A percentile compares a stretch with the other conserved stretches of the same genome.
Evolutionary conservation across 1,140 invertebrate species (phyloP).

Genomic region (Apis laboriosa): DNA sequence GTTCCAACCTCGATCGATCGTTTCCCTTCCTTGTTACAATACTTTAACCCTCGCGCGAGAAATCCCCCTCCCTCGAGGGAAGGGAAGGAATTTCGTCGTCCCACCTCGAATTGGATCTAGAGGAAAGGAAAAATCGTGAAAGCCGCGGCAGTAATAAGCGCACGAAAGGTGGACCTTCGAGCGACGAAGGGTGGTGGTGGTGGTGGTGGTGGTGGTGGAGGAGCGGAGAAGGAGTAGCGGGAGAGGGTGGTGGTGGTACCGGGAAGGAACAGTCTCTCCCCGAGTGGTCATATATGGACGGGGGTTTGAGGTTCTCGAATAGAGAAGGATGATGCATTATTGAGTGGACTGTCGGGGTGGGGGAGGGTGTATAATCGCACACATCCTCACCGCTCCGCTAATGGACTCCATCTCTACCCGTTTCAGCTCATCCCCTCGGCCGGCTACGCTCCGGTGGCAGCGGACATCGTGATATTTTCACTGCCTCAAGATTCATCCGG

Average conservation of each 20-base stretch:
- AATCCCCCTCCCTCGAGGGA: too few species aligned
- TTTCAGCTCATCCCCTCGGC: slow-evolving; percentile 57
- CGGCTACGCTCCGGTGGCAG: slow-evolving; percentile 55
- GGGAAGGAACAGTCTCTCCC: slow-evolving; percentile 59
- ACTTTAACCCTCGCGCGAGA: too few species aligned
- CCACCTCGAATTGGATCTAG: too few species aligned
- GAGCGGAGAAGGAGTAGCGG: slow-evolving; percentile 13
- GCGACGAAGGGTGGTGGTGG: slow-evolving; percentile 24
- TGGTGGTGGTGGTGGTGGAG: slow-evolving; percentile 2
- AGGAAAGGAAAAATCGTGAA: slow-evolving; percentile 62
- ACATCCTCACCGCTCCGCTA: slow-evolving; percentile 73
- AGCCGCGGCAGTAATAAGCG: slow-evolving; percentile 76
- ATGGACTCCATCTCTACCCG: slow-evolving; percentile 71
- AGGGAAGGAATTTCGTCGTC: too few species aligned
- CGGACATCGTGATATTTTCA: slow-evolving; percentile 72
- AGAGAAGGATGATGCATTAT: slow-evolving; percentile 77
- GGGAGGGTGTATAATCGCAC: slow-evolving; percentile 73
- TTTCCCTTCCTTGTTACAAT: too few species aligned
- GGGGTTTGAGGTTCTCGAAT: slow-evolving; percentile 61
- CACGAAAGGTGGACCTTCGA: slow-evolving; percentile 43
- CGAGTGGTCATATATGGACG: slow-evolving; percentile 63
- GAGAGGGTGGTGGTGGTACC: slow-evolving; percentile 27
- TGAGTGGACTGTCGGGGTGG: slow-evolving; percentile 71
- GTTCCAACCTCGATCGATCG: too few species aligned
- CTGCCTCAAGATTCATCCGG: slow-evolving; percentile 70